These are phyloP conservation scores for Suncus etruscus DNA, from an alignment of 2,113 vertebrate species.

Conservation along the genomic window DNA sequence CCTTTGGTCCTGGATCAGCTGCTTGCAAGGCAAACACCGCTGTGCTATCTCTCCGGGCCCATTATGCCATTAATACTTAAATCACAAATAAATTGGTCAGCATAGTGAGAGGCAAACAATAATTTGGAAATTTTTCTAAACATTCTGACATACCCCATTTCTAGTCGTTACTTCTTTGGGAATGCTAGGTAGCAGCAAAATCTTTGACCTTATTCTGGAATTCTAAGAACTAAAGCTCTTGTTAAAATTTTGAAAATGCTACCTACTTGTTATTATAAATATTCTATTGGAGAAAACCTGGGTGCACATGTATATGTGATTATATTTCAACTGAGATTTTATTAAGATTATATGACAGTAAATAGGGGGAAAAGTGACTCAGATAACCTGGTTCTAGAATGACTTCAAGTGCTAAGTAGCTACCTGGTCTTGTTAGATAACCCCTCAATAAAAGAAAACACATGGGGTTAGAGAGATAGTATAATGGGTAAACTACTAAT, in stretches of 20 bases:
- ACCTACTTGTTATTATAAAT: background rate
- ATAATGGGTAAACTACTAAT: no score
- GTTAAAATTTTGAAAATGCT: background rate
- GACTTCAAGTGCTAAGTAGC: background rate
- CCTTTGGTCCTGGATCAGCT: no score
- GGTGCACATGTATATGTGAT: background rate
- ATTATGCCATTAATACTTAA: background rate
- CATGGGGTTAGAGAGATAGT: background rate
- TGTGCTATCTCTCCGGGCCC: no score
- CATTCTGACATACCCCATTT: background rate
- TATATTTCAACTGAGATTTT: constrained; percentile 17
- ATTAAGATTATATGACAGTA: background rate
- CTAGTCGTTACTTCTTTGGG: background rate
- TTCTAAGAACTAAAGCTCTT: background rate
- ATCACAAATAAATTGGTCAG: no score
- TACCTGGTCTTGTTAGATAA: background rate
- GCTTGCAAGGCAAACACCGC: no score
- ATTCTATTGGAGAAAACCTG: background rate
- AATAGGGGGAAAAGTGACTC: background rate
- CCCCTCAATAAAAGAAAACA: background rate
- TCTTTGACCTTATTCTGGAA: constrained; percentile 25
- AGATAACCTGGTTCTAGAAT: background rate
- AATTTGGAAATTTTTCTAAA: background rate
- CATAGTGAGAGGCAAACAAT: background rate
- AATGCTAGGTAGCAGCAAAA: background rate